phyloP scores from a whole-genome alignment of 2,888 invertebrate species.

The Eristalis arbustorum region DNA sequence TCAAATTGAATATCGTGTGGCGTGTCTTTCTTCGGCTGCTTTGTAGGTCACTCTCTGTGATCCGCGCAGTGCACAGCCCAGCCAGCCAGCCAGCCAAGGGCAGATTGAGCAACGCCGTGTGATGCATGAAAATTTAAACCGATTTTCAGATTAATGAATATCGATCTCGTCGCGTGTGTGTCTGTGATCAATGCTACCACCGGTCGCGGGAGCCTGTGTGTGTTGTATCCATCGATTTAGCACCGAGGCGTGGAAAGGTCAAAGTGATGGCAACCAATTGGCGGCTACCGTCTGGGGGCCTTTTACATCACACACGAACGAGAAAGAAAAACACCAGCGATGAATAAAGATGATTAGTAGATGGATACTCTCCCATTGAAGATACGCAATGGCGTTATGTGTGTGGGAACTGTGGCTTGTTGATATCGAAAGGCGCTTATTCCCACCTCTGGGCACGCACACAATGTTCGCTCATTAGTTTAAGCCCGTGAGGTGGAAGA shows the following conservation, averaged over 20 bases:
- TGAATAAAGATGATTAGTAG: not conserved
- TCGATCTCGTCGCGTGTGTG: not conserved
- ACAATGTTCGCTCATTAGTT: not conserved
- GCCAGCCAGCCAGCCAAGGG: conserved; percentile 16
- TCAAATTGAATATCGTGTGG: not conserved
- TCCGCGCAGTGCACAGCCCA: not conserved
- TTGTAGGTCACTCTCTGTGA: conserved; percentile 22
- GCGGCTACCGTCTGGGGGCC: not conserved
- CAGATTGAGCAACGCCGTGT: conserved; percentile 22
- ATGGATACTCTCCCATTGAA: not conserved
- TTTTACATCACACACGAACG: not conserved
- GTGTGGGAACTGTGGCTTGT: not conserved
- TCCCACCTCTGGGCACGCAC: not conserved
- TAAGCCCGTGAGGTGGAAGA: not conserved
- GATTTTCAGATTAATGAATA: conserved; percentile 24
- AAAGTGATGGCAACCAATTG: conserved; percentile 7
- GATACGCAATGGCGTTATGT: not conserved
- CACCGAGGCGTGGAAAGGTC: conserved; percentile 33
- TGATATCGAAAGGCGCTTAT: not conserved
- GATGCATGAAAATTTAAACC: conserved; percentile 38
- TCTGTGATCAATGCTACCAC: conserved; percentile 22
- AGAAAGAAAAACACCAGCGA: not conserved
- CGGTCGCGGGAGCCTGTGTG: conserved; percentile 2
- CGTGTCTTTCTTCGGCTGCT: not conserved
- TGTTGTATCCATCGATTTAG: conserved; percentile 14